A percentile compares a stretch with the other conserved stretches of the same genome.
phyloP scores from a whole-genome alignment of 2,888 invertebrate genomes.

The Uloborus plumipes region DNA sequence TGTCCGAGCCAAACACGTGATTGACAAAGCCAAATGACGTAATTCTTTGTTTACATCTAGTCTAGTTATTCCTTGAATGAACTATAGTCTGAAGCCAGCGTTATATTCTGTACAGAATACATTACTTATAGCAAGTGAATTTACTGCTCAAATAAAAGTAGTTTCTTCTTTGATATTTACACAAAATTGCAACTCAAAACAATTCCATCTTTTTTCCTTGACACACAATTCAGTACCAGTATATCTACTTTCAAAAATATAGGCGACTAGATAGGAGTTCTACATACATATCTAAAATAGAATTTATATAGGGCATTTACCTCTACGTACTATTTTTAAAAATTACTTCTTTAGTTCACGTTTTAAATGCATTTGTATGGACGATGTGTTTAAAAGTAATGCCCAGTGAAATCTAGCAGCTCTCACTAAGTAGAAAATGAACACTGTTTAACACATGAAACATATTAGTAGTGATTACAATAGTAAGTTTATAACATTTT shows the following conservation, averaged over 20 bases:
- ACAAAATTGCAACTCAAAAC: too few relatives aligned
- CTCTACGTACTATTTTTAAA: conserved; percentile 29
- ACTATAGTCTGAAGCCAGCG: too few relatives aligned
- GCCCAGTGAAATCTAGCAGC: neutral
- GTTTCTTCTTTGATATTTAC: too few relatives aligned
- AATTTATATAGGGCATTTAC: conserved; percentile 35
- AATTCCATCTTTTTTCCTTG: too few relatives aligned
- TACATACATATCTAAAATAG: conserved; percentile 53
- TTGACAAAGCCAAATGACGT: too few relatives aligned
- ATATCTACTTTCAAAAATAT: conserved; percentile 28
- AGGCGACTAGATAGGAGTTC: neutral
- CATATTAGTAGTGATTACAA: neutral
- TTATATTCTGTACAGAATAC: too few relatives aligned
- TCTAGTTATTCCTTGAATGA: too few relatives aligned
- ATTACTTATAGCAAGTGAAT: too few relatives aligned
- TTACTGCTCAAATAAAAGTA: too few relatives aligned
- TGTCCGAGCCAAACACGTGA: too few relatives aligned
- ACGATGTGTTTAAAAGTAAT: conserved; percentile 45
- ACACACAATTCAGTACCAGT: neutral
- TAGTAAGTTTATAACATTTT: neutral
- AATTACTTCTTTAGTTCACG: conserved; percentile 16
- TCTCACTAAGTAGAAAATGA: too few relatives aligned
- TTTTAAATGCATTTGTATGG: conserved; percentile 55
- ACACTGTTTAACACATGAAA: neutral
- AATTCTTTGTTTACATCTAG: too few relatives aligned